Conservation (phyloP, 2,888 invertebrate genomes). For the Darwinula stevensoni region DNA sequence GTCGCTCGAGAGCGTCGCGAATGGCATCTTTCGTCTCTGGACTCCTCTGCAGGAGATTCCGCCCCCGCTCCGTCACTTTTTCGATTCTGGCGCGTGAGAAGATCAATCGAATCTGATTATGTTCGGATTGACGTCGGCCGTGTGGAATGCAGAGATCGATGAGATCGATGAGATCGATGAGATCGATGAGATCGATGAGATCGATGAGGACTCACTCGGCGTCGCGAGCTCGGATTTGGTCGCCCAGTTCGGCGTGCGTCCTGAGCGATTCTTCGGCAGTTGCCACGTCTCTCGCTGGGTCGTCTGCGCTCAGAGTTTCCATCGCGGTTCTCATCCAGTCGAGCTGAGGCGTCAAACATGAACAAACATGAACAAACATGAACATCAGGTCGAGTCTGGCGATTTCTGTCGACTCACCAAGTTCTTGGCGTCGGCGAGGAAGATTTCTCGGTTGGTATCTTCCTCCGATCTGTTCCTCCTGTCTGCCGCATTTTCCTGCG, state of each 20-base stretch:
- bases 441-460: constrained; percentile 80
- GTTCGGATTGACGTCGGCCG: no score
- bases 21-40: constrained; percentile 26
- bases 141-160: no score
- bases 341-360: no score
- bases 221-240: constrained; percentile 64
- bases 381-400: no score
- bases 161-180: no score
- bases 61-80: constrained; percentile 14
- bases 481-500: constrained; percentile 46
- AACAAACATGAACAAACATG: no score
- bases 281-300: constrained; percentile 58
- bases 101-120: no score
- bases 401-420: constrained; percentile 20
- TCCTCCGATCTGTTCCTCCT: constrained; percentile 58
- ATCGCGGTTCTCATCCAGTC: constrained; percentile 53
- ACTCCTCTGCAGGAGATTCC: constrained; percentile 14
- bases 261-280: constrained; percentile 70
- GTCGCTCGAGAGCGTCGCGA: constrained; percentile 37
- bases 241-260: constrained; percentile 60
- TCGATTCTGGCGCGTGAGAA: no score
- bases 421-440: constrained; percentile 51
- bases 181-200: no score
- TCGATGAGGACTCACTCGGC: constrained; percentile 65
- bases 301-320: constrained; percentile 43